Evolutionary conservation across 2,113 vertebrate genomes (phyloP), one percentile per base, ranked within the genome.

Genomic region (Syrmaticus mikado): DNA sequence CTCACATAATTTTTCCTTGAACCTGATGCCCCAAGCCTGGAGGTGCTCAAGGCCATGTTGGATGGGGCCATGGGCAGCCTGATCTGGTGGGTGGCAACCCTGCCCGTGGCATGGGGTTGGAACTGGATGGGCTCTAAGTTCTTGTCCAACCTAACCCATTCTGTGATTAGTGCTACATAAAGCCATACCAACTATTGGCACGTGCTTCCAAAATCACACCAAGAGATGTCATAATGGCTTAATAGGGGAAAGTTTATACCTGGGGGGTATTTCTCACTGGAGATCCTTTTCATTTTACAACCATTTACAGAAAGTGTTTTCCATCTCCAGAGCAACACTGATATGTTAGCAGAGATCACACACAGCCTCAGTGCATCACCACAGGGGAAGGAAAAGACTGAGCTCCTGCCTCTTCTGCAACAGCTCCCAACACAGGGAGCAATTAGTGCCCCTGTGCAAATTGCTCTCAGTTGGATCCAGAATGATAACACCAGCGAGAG

Each of bases 321-420:
- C 77, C 62, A 73, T 87, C 84, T 92, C 91, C 84, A 64, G 84
- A 95, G 61, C 91, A 95, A 53, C 89, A 9, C 8, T 11, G 20
- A 24, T 74, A 21, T 0, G 6, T 30, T 20, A 72, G 46, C 52
- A 48, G 7, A 14, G 43, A 66, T 46, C 92, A 75, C 66, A 74
- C 34, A 38, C 32, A 82, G 30, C 21, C 50, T 65, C 3, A 0
- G 46, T 8, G 50, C 48, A 28, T n/a, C 81, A n/a, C 48, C 1
- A 1, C 0, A 11, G 5, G 52, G 36, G 60, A 40, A 76, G 45
- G 64, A 80, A 61, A 50, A 50, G 22, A 27, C 25, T 25, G 12
- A 28, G 32, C 43, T 84, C 80, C 70, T n/a, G 43, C 46, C 6
- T 50, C 34, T 45, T 55, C 73, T 83, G 41, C 28, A 45, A 43